Percentiles rank a stretch among this genome's conserved stretches.
Conservation (phyloP, 2,113 vertebrate genomes). For the Osmerus eperlanus region DNA sequence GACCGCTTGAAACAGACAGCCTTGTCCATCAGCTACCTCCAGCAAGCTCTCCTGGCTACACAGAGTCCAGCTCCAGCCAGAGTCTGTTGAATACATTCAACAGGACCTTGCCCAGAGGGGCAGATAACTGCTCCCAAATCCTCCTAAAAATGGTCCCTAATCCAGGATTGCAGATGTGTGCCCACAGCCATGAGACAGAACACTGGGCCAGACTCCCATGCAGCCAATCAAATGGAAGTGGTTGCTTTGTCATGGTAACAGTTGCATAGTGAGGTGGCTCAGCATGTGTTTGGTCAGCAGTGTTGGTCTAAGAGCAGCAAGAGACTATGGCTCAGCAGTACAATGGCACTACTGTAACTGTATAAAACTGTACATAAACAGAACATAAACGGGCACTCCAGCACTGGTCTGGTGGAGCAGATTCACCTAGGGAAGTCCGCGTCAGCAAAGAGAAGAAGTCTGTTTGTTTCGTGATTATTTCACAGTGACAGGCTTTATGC, state of each 20-base stretch:
- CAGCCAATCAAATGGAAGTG: constrained; percentile 42
- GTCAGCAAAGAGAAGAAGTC: too few species aligned
- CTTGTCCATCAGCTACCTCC: not conserved
- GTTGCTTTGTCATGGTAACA: constrained; percentile 37
- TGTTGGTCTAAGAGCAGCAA: constrained; percentile 2
- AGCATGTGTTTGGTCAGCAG: constrained; percentile 44
- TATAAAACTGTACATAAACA: not conserved
- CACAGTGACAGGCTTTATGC: not conserved
- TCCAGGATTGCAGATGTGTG: constrained; percentile 47
- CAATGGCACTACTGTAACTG: constrained; percentile 31
- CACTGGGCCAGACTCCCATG: constrained; percentile 5
- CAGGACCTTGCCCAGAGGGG: not conserved
- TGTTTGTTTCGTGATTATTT: too few species aligned
- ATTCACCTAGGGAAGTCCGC: not conserved
- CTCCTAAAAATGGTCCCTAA: constrained; percentile 32
- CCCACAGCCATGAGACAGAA: not conserved
- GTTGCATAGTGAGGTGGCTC: constrained; percentile 36
- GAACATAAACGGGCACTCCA: too few species aligned
- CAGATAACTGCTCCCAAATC: constrained; percentile 51
- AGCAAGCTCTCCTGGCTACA: not conserved
- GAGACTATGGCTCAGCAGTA: too few species aligned
- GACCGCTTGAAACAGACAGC: not conserved
- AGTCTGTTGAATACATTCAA: not conserved
- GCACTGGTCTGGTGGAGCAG: not conserved
- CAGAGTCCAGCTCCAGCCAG: too few species aligned